Percentiles rank a stretch among this genome's conserved stretches.
phyloP scores from a whole-genome alignment of 2,113 vertebrate genomes.

The Ardeotis arabs region DNA sequence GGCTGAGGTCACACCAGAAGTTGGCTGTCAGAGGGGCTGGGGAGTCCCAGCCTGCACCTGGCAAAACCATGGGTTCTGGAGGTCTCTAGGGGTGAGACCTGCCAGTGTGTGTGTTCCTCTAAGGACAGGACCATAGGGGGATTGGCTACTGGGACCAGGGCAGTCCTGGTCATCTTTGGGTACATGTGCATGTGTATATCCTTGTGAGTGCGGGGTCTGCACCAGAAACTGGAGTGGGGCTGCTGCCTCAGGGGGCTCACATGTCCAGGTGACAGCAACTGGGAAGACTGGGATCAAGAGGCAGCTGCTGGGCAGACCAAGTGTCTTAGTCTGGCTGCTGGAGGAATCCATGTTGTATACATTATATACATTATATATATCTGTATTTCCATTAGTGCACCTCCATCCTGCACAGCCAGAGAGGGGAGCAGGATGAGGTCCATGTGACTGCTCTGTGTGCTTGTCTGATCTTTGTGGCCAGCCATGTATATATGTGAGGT shows the following conservation, averaged over 20 bases:
- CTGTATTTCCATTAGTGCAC: background rate
- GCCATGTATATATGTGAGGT: rapidly evolving
- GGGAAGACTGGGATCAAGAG: background rate
- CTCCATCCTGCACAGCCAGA: background rate
- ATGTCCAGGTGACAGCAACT: background rate
- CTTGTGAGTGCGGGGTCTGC: background rate
- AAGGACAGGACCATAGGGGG: background rate
- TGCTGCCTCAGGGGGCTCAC: rapidly evolving
- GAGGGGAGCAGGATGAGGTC: background rate
- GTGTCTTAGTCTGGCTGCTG: background rate
- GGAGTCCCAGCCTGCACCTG: background rate
- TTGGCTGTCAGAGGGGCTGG: background rate
- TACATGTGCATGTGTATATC: too few species aligned
- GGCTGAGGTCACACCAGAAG: background rate
- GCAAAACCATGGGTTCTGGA: background rate
- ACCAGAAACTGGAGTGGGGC: too few species aligned
- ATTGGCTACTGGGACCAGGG: background rate
- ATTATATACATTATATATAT: background rate
- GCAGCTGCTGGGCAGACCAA: background rate
- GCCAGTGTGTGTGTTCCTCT: background rate
- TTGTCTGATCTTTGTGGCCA: background rate
- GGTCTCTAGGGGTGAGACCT: background rate
- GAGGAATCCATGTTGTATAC: background rate
- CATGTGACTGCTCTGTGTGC: background rate
- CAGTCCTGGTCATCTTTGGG: background rate